Conservation (phyloP, 2,797 vertebrate species). For the Onychomys arenicola region DNA sequence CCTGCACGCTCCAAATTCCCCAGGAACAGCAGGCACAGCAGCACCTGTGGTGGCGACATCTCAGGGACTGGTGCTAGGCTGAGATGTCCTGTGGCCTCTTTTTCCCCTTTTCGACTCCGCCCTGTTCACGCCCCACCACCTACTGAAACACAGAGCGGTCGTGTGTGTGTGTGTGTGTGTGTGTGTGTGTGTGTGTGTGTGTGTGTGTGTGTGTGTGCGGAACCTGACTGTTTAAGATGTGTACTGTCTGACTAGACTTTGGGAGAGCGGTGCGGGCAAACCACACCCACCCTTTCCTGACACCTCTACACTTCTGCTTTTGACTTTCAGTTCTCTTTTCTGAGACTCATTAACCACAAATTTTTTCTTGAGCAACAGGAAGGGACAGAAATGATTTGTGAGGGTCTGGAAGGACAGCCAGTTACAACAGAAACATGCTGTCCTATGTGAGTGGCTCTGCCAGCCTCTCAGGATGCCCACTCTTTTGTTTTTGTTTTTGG, state of each 20-base stretch:
- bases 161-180: not conserved
- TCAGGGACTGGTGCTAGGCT: not conserved
- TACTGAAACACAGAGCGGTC: not conserved
- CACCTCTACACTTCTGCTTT: not conserved
- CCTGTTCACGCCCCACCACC: constrained; percentile 2
- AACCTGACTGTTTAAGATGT: not conserved
- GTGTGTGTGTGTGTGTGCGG: not conserved
- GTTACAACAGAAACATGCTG: rapidly evolving
- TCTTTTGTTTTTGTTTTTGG: not conserved
- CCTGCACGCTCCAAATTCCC: rapidly evolving
- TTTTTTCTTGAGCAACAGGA: not conserved
- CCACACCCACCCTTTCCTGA: not conserved
- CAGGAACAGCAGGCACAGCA: not conserved
- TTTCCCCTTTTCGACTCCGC: not conserved
- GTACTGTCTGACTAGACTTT: rapidly evolving
- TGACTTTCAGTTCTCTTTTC: constrained; percentile 66
- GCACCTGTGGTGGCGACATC: constrained; percentile 11
- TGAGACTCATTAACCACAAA: constrained; percentile 67
- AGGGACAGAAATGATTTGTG: not conserved
- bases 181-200: not conserved
- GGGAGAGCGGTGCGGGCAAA: not conserved
- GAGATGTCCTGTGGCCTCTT: not conserved
- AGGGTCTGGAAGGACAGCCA: too few species aligned
- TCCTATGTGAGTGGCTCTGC: not conserved
- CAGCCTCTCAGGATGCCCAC: not conserved